Evolutionary conservation across 2,113 vertebrate genomes (phyloP), one percentile per base, ranked within the genome.

Genomic region (Sinocyclocheilus rhinocerous): DNA sequence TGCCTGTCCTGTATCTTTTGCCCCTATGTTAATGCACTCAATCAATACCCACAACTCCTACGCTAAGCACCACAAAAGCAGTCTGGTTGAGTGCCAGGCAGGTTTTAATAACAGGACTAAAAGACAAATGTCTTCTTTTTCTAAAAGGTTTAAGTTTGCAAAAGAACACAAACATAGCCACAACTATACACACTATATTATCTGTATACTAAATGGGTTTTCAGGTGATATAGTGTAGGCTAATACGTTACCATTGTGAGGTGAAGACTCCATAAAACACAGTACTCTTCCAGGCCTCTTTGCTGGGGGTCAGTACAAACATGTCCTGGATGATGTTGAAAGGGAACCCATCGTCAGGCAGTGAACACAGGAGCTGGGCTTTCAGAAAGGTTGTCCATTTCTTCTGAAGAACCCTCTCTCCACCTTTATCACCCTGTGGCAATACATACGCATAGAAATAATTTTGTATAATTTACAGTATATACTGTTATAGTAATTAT

Each of bases 311-410:
- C 90, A 99, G 93, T 10, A 97, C 97, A 33, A 98, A 99, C 93
- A 99, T 94, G 8, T 99, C 97, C 90, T 97, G 97, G 87, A 99
- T 96, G 83, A 98, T 95, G 69, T 99, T 99, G 93, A 99, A 99
- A 6, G 98, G 97, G 91, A 99, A 99, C 22, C 97, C 97, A 0
- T 98, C 98, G 0, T 96, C 96, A 0, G 97, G 96, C 84, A 97
- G 93, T 0, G 96, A 96, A 89, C 98, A 99, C 67, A 98, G 90
- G 73, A 99, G 95, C 89, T 98, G 97, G 0, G 98, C 97, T 92
- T 99, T 99, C 76, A 99, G 94, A 92, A 99, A 99, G 0, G 97
- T 98, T 0, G 98, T 99, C 97, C 97, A 99, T 29, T 97, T 97
- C 92, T 97, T 97, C 96, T 99, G 98, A 86, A 99, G 92, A 16